phyloP scores from a whole-genome alignment of 2,888 invertebrate species.

The Caenorhabditis sp. region DNA sequence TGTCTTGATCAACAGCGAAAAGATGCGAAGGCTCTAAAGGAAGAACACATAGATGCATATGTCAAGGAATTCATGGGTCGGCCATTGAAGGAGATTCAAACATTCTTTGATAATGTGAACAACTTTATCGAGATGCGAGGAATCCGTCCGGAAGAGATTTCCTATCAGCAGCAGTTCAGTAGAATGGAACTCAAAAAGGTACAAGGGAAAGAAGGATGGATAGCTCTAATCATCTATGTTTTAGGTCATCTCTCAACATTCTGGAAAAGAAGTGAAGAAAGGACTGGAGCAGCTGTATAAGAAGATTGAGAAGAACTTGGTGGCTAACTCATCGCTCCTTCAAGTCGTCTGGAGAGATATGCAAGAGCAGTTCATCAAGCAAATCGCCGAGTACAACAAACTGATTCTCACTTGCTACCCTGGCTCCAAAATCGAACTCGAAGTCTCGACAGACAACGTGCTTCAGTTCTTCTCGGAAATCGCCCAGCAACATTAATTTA shows the following conservation, averaged over 20 bases:
- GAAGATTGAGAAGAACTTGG: constrained; percentile 94
- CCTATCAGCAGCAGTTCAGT: constrained; percentile 97
- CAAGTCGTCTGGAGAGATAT: constrained; percentile 99
- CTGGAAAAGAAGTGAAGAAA: constrained; percentile 88
- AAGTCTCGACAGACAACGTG: constrained; percentile 96
- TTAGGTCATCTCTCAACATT: constrained; percentile 92
- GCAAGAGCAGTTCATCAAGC: constrained; percentile 98
- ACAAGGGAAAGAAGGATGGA: constrained; percentile 83
- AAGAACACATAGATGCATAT: constrained; percentile 92
- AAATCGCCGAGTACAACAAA: constrained; percentile 94
- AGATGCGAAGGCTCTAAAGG: constrained; percentile 93
- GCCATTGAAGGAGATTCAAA: constrained; percentile 93
- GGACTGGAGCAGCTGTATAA: constrained; percentile 81
- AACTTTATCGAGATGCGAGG: constrained; percentile 92
- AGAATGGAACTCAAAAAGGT: constrained; percentile 95
- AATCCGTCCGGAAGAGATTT: constrained; percentile 96
- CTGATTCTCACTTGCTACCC: constrained; percentile 85
- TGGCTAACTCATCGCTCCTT: constrained; percentile 84
- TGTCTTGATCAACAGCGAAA: constrained; percentile 92
- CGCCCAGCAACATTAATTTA: constrained; percentile 91
- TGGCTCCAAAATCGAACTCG: constrained; percentile 86
- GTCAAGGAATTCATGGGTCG: constrained; percentile 96
- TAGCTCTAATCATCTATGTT: background rate
- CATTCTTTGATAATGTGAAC: constrained; percentile 97
- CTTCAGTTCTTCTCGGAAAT: constrained; percentile 98